Conservation (phyloP, 2,113 vertebrate genomes). For the Morphnarchus princeps region DNA sequence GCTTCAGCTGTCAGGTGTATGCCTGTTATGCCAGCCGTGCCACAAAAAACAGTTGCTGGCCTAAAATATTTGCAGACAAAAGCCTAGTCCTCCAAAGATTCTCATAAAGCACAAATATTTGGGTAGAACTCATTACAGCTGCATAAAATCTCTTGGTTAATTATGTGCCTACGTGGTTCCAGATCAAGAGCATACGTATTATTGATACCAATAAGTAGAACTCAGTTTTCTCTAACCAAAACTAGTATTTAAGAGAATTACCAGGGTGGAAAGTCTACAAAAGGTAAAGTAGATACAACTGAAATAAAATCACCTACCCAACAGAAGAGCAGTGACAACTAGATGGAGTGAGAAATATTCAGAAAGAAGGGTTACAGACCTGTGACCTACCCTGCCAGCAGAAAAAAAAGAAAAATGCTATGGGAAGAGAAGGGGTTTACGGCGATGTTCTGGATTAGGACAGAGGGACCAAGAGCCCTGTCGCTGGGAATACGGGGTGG, state of each 20-base stretch:
- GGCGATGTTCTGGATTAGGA: neutral
- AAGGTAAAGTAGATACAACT: fast-evolving
- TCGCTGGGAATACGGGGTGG: neutral
- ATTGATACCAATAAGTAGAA: fast-evolving
- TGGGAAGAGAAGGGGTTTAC: neutral
- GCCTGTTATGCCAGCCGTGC: neutral
- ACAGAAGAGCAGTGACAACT: neutral
- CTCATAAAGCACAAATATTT: neutral
- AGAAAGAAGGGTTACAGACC: neutral
- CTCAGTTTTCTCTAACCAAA: neutral
- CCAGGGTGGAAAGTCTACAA: neutral
- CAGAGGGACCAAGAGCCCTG: neutral
- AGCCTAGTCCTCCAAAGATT: neutral
- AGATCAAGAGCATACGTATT: neutral
- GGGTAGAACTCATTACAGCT: neutral
- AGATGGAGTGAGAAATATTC: neutral
- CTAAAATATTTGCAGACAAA: neutral
- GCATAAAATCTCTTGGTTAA: neutral
- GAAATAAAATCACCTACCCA: neutral
- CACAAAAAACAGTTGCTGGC: neutral
- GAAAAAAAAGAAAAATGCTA: neutral
- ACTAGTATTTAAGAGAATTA: neutral
- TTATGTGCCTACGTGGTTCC: neutral
- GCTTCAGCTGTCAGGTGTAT: neutral
- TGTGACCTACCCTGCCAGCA: neutral